Base-by-base conservation (phyloP, 2,113 vertebrate genomes). In the Hymenochirus boettgeri region DNA sequence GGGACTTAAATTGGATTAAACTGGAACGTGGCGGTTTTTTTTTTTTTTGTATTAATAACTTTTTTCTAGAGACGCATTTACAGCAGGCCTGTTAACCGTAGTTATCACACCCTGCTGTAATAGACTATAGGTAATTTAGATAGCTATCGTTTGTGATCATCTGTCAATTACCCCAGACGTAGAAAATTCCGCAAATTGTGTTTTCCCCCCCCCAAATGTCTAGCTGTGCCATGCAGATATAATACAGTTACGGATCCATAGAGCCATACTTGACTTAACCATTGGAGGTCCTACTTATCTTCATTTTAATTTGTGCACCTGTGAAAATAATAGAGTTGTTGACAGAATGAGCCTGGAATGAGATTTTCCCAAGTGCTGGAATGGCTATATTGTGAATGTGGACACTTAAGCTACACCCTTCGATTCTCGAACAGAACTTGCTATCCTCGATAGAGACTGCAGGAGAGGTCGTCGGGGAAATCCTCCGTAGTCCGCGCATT, bases 261-360 rank as follows among this genome's bases (percentile, higher is more conserved):
- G 29, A 51, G 46, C 21, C 56, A 39, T 26, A 31, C 55, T 51
- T n/a, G n/a, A 55, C 50, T 57, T 46, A 45, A 21, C 25, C 65
- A 53, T 25, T 27, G 31, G 60, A 57, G 46, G 65, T n/a, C 56
- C 60, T 53, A 69, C 60, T 69, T 58, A 22, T 23, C 56, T 7
- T 67, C 52, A 45, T 59, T 59, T 67, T 59, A 59, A 39, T 60
- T 69, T 69, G 65, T 69, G 56, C 59, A 56, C 59, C 56, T 69
- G 57, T 53, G n/a, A 69, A 69, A 69, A 53, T 65, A 65, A 65
- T 69, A 60, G 47, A 23, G n/a, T n/a, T 33, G 42, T 51, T 69
- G 53, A 25, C 52, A 56, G 59, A 69, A 69, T 69, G 57, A 47
- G 56, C n/a, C 57, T 69, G 59, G 57, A 69, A 60, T 69, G 60